Evolutionary conservation across 2,888 invertebrate genomes (phyloP).

Genomic region (Nematopogon swammerdamellus): DNA sequence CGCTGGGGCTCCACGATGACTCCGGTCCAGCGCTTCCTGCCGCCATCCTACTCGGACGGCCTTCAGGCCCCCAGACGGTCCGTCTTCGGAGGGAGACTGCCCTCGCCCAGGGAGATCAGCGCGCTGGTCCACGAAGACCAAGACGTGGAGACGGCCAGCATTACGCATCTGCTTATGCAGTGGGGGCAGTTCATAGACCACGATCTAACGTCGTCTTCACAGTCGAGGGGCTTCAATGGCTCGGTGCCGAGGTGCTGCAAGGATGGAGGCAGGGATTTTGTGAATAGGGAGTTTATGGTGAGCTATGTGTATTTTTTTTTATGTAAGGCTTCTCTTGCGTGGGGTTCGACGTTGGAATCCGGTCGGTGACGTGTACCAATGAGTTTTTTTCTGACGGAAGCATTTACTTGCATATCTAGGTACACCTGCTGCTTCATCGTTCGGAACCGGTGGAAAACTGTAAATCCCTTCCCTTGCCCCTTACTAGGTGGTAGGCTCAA

Average conservation of each 20-base stretch:
- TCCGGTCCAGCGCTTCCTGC: slow-evolving; percentile 76
- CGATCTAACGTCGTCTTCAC: slow-evolving; percentile 77
- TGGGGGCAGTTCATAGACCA: slow-evolving; percentile 93
- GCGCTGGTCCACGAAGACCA: slow-evolving; percentile 57
- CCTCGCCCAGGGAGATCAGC: slow-evolving; percentile 76
- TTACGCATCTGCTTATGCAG: slow-evolving; percentile 82
- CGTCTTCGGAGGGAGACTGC: slow-evolving; percentile 58
- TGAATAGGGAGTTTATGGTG: slow-evolving; percentile 62
- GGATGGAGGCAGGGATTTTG: slow-evolving; percentile 56
- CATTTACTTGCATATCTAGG: too few species aligned
- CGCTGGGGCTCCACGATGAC: slow-evolving; percentile 82
- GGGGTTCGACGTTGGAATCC: too few species aligned
- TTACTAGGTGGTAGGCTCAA: too few species aligned
- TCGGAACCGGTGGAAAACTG: too few species aligned
- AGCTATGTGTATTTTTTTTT: too few species aligned
- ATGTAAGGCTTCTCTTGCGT: neutral
- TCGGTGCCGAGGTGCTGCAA: slow-evolving; percentile 76
- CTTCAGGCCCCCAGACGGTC: slow-evolving; percentile 55
- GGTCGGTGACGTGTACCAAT: too few species aligned
- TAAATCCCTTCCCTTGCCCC: too few species aligned
- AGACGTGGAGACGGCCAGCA: slow-evolving; percentile 61
- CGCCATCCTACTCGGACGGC: slow-evolving; percentile 81
- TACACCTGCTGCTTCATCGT: too few species aligned
- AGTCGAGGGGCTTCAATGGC: slow-evolving; percentile 73
- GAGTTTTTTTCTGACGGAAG: too few species aligned